Evolutionary conservation across 2,797 vertebrate genomes (phyloP).

Genomic region (Pampus argenteus): DNA sequence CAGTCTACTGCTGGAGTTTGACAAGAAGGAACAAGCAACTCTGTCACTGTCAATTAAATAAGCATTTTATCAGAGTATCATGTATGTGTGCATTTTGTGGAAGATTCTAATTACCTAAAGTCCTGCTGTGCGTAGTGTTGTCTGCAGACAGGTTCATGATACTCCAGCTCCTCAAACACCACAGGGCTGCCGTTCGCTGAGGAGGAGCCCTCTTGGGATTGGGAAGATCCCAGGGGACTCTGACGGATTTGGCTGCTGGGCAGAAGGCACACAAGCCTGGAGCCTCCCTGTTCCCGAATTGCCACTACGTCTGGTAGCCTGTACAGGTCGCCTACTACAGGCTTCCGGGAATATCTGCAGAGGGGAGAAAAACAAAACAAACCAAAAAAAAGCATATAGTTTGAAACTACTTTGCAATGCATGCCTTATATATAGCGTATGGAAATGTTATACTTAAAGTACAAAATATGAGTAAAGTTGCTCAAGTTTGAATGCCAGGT

Average conservation of each 20-base stretch:
- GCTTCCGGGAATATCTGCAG: slow-evolving; percentile 90
- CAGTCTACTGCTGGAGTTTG: not conserved
- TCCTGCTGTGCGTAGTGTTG: slow-evolving; percentile 89
- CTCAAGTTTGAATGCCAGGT: not conserved
- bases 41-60: not conserved
- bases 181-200: slow-evolving; percentile 93
- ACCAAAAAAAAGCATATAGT: not conserved
- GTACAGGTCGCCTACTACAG: slow-evolving; percentile 91
- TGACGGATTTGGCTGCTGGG: slow-evolving; percentile 91
- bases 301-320: slow-evolving; percentile 91
- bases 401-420: not conserved
- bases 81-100: not conserved
- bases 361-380: not conserved
- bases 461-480: not conserved
- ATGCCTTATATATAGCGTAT: not conserved
- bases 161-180: slow-evolving; percentile 96
- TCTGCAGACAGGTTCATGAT: slow-evolving; percentile 95
- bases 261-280: slow-evolving; percentile 92
- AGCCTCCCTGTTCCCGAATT: slow-evolving; percentile 92
- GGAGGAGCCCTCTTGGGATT: slow-evolving; percentile 93
- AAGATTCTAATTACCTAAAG: slow-evolving; percentile 85
- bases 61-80: not conserved
- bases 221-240: slow-evolving; percentile 94
- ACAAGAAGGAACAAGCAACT: not conserved
- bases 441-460: not conserved